Conservation (phyloP, 2,113 vertebrate species). For the Oxygymnocypris stewartii region DNA sequence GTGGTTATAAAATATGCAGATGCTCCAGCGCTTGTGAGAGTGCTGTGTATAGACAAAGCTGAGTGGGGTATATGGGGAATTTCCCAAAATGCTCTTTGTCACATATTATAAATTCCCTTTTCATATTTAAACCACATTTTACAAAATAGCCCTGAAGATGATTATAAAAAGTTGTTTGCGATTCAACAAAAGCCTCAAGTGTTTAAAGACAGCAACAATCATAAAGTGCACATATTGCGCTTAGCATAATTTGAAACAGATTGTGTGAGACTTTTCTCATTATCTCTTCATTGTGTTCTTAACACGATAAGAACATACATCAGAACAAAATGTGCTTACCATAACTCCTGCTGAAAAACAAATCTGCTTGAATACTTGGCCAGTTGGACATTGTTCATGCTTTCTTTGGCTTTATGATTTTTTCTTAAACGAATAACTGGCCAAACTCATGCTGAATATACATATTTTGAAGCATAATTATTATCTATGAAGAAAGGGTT, state of each 20-base stretch:
- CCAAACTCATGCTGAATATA: constrained; percentile 3
- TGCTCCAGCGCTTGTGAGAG: constrained; percentile 63
- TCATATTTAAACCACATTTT: constrained; percentile 24
- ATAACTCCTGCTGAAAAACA: not conserved
- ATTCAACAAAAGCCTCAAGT: not conserved
- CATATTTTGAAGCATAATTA: constrained; percentile 9
- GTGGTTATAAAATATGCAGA: constrained; percentile 77
- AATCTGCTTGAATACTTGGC: not conserved
- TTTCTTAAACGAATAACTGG: not conserved
- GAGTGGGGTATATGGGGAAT: constrained; percentile 30
- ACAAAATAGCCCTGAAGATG: not conserved
- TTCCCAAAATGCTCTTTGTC: constrained; percentile 18
- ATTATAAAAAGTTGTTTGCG: not conserved
- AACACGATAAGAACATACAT: constrained; percentile 23
- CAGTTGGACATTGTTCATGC: not conserved
- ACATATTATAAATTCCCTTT: constrained; percentile 25
- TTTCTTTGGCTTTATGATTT: not conserved
- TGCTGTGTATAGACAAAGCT: constrained; percentile 51
- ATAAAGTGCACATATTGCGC: not conserved
- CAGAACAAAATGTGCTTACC: constrained; percentile 6
- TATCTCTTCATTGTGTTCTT: not conserved
- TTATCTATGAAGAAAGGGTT: not conserved
- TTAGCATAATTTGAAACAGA: constrained; percentile 6
- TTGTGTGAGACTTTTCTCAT: not conserved
- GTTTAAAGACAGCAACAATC: not conserved